Evolutionary conservation across 2,888 invertebrate species (phyloP), one percentile per base, ranked within the genome.

Genomic region (Ctenicera cuprea): DNA sequence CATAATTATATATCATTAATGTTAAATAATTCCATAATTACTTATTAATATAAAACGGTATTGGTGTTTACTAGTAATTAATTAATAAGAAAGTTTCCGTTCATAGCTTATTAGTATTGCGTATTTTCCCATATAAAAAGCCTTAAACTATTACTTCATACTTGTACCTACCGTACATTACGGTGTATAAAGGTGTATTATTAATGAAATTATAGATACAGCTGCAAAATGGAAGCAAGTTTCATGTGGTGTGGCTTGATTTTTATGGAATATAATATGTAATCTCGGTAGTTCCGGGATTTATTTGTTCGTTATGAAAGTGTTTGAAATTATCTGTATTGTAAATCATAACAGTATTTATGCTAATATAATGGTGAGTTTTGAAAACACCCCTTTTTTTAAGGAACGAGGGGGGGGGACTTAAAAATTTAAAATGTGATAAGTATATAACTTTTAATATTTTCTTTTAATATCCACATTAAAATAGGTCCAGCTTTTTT

Each of bases 51-150:
- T 8, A n/a, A 33, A 33, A 22, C 30, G n/a, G 11, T 33, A 20
- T 26, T 26, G 16, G 57, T 22, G 33, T 33, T 14, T 57, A 57
- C 16, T n/a, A n/a, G n/a, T n/a, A 33, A 16, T 14, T 57, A 30
- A 8, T 57, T 3, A 57, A 57, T 30, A 30, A 57, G 30, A 57
- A 57, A 20, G 57, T 57, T 57, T 57, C 33, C n/a, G 57, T 57
- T 57, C 57, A 57, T 30, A 57, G 12, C 26, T 22, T 20, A 1
- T 11, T 57, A 57, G 30, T 57, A n/a, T 22, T 30, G 0, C 30
- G 8, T 33, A n/a, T 7, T 45, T 45, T 16, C 9, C 45, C n/a
- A n/a, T 45, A 45, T 45, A 14, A 45, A 45, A 45, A 14, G 9
- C 16, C n/a, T n/a, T n/a, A n/a, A n/a, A n/a, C n/a, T n/a, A n/a